A percentile compares a stretch with the other conserved stretches of the same genome.
These are phyloP conservation scores for Umimayanthus kanabou DNA, from an alignment of 92 coral and sea anemone species.

Conservation along the genomic window DNA sequence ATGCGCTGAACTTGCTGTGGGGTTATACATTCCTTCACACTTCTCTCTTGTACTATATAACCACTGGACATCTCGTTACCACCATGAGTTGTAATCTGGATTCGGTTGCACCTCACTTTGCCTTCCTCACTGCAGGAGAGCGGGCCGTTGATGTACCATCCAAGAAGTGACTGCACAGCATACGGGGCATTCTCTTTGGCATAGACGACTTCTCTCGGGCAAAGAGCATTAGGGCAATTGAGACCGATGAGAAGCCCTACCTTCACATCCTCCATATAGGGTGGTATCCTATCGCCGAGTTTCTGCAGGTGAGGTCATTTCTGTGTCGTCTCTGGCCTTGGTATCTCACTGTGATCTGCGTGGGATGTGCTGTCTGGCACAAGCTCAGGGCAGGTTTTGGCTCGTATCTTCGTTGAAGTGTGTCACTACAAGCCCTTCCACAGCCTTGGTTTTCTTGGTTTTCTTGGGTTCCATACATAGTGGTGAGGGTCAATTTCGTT, in stretches of 20 bases:
- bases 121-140: too few relatives aligned
- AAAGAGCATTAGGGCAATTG: too few relatives aligned
- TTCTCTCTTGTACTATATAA: background rate
- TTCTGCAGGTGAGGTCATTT: slow-evolving; percentile 24
- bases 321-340: background rate
- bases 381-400: background rate
- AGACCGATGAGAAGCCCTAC: slow-evolving; percentile 18
- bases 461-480: too few relatives aligned
- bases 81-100: background rate
- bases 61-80: background rate
- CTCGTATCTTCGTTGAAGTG: too few relatives aligned
- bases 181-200: too few relatives aligned
- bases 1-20: background rate
- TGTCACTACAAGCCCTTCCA: too few relatives aligned
- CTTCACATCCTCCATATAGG: slow-evolving; percentile 5
- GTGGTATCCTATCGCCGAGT: slow-evolving; percentile 6
- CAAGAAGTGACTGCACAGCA: too few relatives aligned
- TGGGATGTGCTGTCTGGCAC: slow-evolving; percentile 11
- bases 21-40: background rate
- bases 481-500: too few relatives aligned
- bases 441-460: too few relatives aligned
- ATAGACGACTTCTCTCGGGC: slow-evolving; percentile 35
- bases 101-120: too few relatives aligned
- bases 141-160: too few relatives aligned
- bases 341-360: slow-evolving; percentile 25